Evolutionary conservation across 1,140 invertebrate species (phyloP).

Genomic region (Tetramorium alpestre): DNA sequence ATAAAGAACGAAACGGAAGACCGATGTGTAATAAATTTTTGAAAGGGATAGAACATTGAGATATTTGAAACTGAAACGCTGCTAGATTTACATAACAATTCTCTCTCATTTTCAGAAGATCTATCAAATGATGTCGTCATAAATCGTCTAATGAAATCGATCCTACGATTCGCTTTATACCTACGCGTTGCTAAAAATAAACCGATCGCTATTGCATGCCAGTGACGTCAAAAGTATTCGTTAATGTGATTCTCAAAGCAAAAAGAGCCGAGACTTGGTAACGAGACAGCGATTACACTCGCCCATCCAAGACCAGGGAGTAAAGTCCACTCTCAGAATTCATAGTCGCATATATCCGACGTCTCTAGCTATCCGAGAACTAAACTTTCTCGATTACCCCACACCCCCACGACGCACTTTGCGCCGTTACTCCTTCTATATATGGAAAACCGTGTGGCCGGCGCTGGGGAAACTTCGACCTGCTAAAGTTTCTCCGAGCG

Average conservation of each 20-base stretch:
- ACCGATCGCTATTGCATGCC: background rate
- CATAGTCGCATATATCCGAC: conserved; percentile 18
- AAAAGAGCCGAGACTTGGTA: conserved; percentile 10
- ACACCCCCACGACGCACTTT: background rate
- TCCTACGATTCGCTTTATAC: conserved; percentile 20
- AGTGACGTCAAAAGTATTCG: conserved; percentile 1
- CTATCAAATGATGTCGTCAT: background rate
- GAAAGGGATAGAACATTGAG: background rate
- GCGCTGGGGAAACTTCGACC: conserved; percentile 4
- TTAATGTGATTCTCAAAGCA: background rate
- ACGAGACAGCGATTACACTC: background rate
- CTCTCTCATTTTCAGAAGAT: background rate
- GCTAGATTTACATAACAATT: background rate
- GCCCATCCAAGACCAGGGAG: background rate
- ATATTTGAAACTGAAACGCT: background rate
- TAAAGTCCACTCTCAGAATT: conserved; percentile 12
- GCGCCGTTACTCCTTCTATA: background rate
- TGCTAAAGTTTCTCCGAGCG: conserved; percentile 41
- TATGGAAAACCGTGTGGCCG: conserved; percentile 9
- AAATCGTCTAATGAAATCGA: background rate
- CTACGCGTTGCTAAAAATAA: conserved; percentile 22
- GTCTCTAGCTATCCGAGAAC: background rate
- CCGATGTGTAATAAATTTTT: background rate
- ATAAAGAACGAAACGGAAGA: background rate
- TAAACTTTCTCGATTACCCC: conserved; percentile 62